phyloP scores from a whole-genome alignment of 1,140 invertebrate species.

The Papilio polyxenes region DNA sequence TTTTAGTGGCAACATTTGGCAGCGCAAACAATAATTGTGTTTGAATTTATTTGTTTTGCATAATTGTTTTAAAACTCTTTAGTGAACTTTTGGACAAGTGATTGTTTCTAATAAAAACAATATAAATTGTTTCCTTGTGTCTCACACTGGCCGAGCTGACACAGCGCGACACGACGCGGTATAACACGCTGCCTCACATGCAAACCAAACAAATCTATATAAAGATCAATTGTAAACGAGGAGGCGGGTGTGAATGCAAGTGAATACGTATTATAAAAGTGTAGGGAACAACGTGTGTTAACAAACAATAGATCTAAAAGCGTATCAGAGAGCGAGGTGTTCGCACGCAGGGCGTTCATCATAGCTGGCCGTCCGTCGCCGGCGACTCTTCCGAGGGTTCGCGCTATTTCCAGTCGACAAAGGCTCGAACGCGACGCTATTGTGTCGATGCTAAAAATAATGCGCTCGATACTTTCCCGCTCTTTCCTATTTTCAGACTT shows the following conservation, averaged over 20 bases:
- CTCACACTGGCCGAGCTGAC: background rate
- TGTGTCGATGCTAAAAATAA: conserved; percentile 60
- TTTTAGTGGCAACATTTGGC: background rate
- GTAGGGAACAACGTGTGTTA: conserved; percentile 5
- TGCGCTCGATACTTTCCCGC: conserved; percentile 64
- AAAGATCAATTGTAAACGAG: background rate
- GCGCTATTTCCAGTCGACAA: conserved; percentile 64
- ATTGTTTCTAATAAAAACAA: background rate
- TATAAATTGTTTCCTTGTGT: background rate
- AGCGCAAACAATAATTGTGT: background rate
- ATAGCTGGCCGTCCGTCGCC: conserved; percentile 34
- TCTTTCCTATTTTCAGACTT: conserved; percentile 60
- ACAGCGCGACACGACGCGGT: background rate
- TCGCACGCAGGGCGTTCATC: conserved; percentile 47
- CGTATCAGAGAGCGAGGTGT: conserved; percentile 43
- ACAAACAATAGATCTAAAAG: conserved; percentile 42
- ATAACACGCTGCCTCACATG: background rate
- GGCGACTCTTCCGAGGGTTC: conserved; percentile 47
- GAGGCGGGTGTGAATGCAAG: background rate
- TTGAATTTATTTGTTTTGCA: too few species aligned
- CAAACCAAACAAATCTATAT: conserved; percentile 3
- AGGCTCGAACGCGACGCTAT: conserved; percentile 60
- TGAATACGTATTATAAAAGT: background rate
- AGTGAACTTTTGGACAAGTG: too few species aligned
- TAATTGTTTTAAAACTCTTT: too few species aligned